A percentile compares a stretch with the other conserved stretches of the same genome.
These are phyloP conservation scores for Antheraea mylitta DNA, from an alignment of 1,140 invertebrate genomes.

Conservation along the genomic window DNA sequence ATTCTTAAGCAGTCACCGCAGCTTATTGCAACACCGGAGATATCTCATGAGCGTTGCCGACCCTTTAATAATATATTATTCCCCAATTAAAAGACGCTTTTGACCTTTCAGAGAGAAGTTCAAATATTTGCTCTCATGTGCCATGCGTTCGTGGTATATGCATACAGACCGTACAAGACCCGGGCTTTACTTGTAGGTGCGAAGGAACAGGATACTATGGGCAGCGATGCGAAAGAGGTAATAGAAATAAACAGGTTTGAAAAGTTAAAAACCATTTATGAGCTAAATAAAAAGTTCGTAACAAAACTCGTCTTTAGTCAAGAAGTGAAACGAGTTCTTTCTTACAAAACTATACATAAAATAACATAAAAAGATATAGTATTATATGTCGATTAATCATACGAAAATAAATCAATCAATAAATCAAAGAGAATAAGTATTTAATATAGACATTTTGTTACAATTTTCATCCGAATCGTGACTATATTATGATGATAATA, in stretches of 20 bases:
- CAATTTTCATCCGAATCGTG: too few relatives aligned
- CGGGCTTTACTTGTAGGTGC: conserved; percentile 85
- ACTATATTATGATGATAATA: too few relatives aligned
- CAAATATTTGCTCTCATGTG: conserved; percentile 80
- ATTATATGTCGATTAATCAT: too few relatives aligned
- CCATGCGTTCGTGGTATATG: conserved; percentile 85
- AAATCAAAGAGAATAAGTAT: too few relatives aligned
- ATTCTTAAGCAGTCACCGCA: too few relatives aligned
- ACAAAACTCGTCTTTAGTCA: conserved; percentile 4
- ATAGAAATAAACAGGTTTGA: background rate
- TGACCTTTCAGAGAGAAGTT: conserved; percentile 75
- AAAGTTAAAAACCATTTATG: background rate
- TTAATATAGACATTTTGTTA: too few relatives aligned
- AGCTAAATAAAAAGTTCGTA: background rate
- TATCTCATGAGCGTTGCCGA: too few relatives aligned
- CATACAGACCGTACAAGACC: conserved; percentile 83
- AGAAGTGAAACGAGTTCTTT: background rate
- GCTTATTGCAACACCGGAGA: too few relatives aligned
- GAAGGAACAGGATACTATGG: conserved; percentile 87
- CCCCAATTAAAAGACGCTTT: background rate
- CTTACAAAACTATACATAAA: background rate
- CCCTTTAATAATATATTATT: too few relatives aligned
- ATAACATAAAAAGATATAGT: too few relatives aligned
- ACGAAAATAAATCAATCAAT: too few relatives aligned
- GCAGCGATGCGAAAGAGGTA: conserved; percentile 83